Evolutionary conservation across 2,113 vertebrate species (phyloP).

Genomic region (Neoarius graeffei): DNA sequence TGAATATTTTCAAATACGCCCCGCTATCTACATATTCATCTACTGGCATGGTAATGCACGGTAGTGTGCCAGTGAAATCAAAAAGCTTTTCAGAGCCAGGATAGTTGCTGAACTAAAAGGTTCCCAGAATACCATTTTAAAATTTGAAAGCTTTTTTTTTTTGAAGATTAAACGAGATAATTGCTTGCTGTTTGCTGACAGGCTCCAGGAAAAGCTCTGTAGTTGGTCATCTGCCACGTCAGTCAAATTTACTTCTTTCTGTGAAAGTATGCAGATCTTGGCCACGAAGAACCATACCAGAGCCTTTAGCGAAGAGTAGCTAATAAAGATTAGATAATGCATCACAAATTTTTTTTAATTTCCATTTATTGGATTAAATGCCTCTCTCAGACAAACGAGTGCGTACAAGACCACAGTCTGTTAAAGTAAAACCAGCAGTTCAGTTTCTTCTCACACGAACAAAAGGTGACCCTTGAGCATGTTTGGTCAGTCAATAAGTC

Average conservation of each 20-base stretch:
- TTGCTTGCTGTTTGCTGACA: not conserved
- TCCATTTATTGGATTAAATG: not conserved
- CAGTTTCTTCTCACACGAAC: not conserved
- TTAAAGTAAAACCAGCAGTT: conserved; percentile 19
- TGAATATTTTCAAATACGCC: too few relatives aligned
- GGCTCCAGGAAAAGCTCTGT: not conserved
- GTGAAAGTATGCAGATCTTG: not conserved
- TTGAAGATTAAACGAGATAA: not conserved
- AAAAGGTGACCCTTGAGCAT: conserved; percentile 30
- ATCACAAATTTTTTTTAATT: not conserved
- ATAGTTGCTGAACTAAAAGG: not conserved
- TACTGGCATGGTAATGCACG: too few relatives aligned
- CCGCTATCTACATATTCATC: too few relatives aligned
- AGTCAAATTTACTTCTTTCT: not conserved
- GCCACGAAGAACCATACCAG: not conserved
- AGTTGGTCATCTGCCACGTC: not conserved
- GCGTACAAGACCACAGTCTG: not conserved
- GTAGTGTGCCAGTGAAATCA: too few relatives aligned
- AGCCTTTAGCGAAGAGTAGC: not conserved
- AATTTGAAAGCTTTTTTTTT: not conserved
- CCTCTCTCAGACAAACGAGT: not conserved
- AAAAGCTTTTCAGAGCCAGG: not conserved
- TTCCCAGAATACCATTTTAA: not conserved
- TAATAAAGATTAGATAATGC: not conserved
- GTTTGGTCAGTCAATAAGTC: conserved; percentile 21